Base-by-base conservation (phyloP, 2,888 invertebrate species). In the Chelonus formosanus region DNA sequence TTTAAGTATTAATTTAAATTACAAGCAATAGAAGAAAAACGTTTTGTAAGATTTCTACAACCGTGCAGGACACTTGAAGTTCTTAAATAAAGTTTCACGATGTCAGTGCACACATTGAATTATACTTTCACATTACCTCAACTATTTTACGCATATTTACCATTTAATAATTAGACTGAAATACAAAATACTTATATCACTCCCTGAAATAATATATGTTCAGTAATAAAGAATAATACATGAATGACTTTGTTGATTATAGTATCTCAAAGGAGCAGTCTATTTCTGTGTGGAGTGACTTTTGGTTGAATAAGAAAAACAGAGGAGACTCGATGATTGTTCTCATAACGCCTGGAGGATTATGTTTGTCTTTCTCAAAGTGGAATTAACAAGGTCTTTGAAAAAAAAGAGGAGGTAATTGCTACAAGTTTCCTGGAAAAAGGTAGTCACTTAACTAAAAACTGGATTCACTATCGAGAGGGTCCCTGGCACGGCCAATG, bases 131-230 rank as follows among this genome's bases (percentile, higher is more conserved):
- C 78, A 75, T 78, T 75, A 74, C 72, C 52, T 36, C 55, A 32
- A 32, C 47, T 48, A 53, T 59, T 53, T 32, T 68, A 40, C n/a
- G 65, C 50, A 64, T 58, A 40, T 47, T 40, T 40, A 72, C 72
- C 70, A 72, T 74, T 73, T 65, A 73, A 78, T 77, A 81, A 81
- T 81, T 81, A 79, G 74, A 72, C 63, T 73, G 76, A 76, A 77
- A 78, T 75, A 77, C 64, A 63, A 67, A 55, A 65, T 76, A 80
- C 57, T 78, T 78, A 78, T 77, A 78, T 20, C 20, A 20, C 20
- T 20, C 20, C 20, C 20, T 20, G 20, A 20, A 20, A 20, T 20
- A 20, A 20, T 20, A 20, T 20, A 20, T 20, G 20, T 20, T 1
- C 20, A 20, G 20, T 20, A 20, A 20, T 20, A 20, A 20, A 20